Evolutionary conservation across 1,140 invertebrate genomes (phyloP).

Genomic region (Muscidifurax raptorellus): DNA sequence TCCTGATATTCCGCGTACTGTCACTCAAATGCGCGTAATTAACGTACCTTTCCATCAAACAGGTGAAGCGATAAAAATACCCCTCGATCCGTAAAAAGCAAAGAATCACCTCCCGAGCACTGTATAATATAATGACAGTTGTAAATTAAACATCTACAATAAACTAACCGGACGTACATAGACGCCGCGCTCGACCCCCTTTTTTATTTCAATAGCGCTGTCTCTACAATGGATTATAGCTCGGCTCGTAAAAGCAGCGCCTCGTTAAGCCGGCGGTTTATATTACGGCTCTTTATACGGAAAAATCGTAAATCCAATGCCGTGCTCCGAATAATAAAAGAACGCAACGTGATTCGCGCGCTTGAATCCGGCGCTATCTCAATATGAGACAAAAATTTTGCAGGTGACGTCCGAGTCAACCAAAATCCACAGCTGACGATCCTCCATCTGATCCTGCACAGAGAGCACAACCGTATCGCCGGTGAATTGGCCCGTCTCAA

Average conservation of each 20-base stretch:
- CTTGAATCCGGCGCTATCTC: background rate
- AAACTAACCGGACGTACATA: background rate
- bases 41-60: too few species aligned
- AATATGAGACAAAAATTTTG: background rate
- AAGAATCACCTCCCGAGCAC: background rate
- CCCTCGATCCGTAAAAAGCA: background rate
- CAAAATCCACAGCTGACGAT: constrained; percentile 89
- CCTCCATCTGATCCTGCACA: constrained; percentile 88
- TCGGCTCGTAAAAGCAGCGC: constrained; percentile 43
- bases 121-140: background rate
- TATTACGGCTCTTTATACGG: constrained; percentile 33
- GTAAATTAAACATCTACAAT: background rate
- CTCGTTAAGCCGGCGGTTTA: constrained; percentile 36
- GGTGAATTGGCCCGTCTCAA: constrained; percentile 83
- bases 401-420: constrained; percentile 90
- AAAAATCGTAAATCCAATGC: constrained; percentile 37
- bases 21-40: too few species aligned
- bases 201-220: constrained; percentile 35
- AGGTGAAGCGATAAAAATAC: too few species aligned
- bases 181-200: background rate
- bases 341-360: constrained; percentile 6
- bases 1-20: too few species aligned
- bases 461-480: constrained; percentile 95
- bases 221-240: too few species aligned
- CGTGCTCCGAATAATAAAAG: constrained; percentile 2